These are phyloP conservation scores for Amphipoea lucens DNA, from an alignment of 2,888 invertebrate species.

Conservation along the genomic window DNA sequence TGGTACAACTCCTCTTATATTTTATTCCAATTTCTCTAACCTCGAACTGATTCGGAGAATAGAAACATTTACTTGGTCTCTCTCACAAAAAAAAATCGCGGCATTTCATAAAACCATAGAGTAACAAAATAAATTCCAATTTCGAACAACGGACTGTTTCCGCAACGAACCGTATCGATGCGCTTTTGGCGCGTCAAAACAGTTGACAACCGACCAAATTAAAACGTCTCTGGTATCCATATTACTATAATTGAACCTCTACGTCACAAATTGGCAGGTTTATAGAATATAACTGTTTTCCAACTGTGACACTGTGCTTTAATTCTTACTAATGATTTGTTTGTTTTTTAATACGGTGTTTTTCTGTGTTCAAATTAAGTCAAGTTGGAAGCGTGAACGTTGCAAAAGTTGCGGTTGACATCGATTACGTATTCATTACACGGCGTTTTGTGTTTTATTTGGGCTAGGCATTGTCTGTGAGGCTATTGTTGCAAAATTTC, in stretches of 20 bases:
- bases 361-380: constrained; percentile 43
- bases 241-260: constrained; percentile 44
- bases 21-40: constrained; percentile 29
- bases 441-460: constrained; percentile 62
- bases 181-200: constrained; percentile 61
- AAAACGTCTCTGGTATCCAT: constrained; percentile 45
- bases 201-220: constrained; percentile 61
- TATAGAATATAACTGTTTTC: constrained; percentile 40
- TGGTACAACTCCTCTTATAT: neutral
- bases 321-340: constrained; percentile 15
- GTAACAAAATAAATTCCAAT: constrained; percentile 55
- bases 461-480: constrained; percentile 57
- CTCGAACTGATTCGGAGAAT: constrained; percentile 25
- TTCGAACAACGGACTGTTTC: constrained; percentile 59
- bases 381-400: constrained; percentile 55
- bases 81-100: constrained; percentile 18
- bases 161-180: constrained; percentile 66
- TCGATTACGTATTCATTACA: constrained; percentile 75
- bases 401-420: constrained; percentile 66
- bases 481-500: constrained; percentile 58
- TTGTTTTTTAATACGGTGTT: constrained; percentile 33
- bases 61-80: constrained; percentile 32
- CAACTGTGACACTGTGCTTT: constrained; percentile 44
- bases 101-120: constrained; percentile 51
- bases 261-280: constrained; percentile 35